Percentiles rank a stretch among this genome's conserved stretches.
phyloP scores from a whole-genome alignment of 2,113 vertebrate species.

The Xenopus laevis region DNA sequence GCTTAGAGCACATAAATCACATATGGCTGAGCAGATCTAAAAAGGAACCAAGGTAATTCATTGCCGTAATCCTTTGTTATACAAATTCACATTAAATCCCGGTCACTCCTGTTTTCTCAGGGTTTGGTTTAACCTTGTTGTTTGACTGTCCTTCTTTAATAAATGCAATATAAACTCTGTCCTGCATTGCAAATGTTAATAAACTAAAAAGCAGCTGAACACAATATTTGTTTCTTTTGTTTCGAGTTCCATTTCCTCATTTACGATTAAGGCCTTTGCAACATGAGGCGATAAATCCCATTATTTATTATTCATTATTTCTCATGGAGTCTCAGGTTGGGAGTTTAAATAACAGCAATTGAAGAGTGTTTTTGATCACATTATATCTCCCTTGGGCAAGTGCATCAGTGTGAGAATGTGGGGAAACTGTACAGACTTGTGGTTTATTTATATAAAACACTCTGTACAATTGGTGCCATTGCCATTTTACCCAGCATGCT shows the following conservation, averaged over 20 bases:
- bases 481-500: no score
- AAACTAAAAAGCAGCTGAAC: conserved; percentile 19
- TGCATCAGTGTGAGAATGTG: no score
- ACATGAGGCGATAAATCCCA: not conserved
- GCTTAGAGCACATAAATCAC: conserved; percentile 41
- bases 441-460: no score
- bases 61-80: conserved; percentile 38
- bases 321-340: not conserved
- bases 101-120: conserved; percentile 19
- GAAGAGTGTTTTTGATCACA: no score
- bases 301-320: not conserved
- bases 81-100: conserved; percentile 37
- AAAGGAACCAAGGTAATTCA: conserved; percentile 31
- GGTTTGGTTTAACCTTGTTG: conserved; percentile 33
- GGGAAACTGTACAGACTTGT: no score
- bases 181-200: conserved; percentile 16
- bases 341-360: no score
- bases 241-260: conserved; percentile 8
- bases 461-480: no score
- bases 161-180: conserved; percentile 10
- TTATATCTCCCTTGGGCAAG: no score
- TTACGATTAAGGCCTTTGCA: not conserved
- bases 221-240: conserved; percentile 1
- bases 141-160: conserved; percentile 25
- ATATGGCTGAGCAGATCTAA: conserved; percentile 35